A percentile compares a stretch with the other conserved stretches of the same genome.
Evolutionary conservation across 2,113 vertebrate genomes (phyloP).

Genomic region (Copsychus sechellarum): DNA sequence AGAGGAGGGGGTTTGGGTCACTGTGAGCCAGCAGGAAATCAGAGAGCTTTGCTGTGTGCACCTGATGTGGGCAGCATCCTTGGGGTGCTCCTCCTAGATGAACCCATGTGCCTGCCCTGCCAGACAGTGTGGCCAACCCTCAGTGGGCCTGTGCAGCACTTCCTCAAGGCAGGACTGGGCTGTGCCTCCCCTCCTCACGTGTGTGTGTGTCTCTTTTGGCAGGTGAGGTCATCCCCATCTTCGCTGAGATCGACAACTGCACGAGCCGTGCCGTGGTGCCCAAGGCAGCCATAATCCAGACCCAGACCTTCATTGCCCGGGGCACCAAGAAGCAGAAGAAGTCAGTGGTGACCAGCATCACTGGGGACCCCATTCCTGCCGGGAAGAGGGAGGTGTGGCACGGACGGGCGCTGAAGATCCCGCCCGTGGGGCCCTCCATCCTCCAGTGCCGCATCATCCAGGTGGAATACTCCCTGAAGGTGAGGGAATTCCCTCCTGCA

Average conservation of each 20-base stretch:
- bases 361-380: conserved; percentile 79
- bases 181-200: neutral
- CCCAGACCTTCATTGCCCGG: conserved; percentile 91
- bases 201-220: accelerated
- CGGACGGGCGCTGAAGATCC: conserved; percentile 89
- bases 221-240: conserved; percentile 95
- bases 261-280: conserved; percentile 84
- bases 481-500: neutral
- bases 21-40: neutral
- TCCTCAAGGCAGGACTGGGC: neutral
- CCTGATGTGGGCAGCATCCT: neutral
- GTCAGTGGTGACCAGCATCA: conserved; percentile 85
- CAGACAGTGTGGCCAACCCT: accelerated
- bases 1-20: neutral
- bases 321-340: conserved; percentile 93
- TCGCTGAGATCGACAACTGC: conserved; percentile 92
- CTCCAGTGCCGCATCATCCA: conserved; percentile 92
- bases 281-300: conserved; percentile 90
- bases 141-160: neutral
- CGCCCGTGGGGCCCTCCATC: conserved; percentile 91
- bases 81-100: neutral
- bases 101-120: neutral
- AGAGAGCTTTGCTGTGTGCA: neutral
- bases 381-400: conserved; percentile 87
- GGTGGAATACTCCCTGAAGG: conserved; percentile 93